A percentile compares a stretch with the other conserved stretches of the same genome.
These are phyloP conservation scores for Diachrysia chrysitis DNA, from an alignment of 2,888 invertebrate genomes.

Conservation along the genomic window DNA sequence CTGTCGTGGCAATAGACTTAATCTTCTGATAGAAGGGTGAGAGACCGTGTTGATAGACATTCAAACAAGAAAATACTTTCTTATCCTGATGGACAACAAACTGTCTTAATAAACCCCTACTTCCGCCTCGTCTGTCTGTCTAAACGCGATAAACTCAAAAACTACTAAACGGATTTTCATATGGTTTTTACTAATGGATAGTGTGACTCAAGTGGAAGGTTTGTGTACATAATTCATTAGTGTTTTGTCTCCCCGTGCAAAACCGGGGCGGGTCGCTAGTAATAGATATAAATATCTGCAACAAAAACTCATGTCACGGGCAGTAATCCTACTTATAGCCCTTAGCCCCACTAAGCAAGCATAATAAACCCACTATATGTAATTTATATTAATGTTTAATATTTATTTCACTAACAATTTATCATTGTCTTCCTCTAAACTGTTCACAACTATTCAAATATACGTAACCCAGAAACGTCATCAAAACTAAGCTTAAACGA, in stretches of 20 bases:
- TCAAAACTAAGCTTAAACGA: constrained; percentile 9
- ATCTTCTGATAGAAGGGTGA: constrained; percentile 21
- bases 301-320: background rate
- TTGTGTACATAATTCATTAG: no score
- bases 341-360: background rate
- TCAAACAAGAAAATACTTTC: background rate
- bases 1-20: constrained; percentile 27
- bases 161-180: no score
- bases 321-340: background rate
- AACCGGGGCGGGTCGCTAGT: no score
- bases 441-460: background rate
- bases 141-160: no score
- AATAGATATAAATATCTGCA: no score
- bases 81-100: no score
- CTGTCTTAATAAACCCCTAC: no score
- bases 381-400: background rate
- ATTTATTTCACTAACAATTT: constrained; percentile 4
- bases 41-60: background rate
- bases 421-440: background rate
- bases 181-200: no score
- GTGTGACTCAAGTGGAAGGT: no score
- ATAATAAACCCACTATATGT: background rate
- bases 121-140: no score
- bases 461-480: background rate
- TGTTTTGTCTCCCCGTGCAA: no score